Evolutionary conservation across 2,113 vertebrate genomes (phyloP), one percentile per base, ranked within the genome.

Genomic region (Pelusios castaneus): DNA sequence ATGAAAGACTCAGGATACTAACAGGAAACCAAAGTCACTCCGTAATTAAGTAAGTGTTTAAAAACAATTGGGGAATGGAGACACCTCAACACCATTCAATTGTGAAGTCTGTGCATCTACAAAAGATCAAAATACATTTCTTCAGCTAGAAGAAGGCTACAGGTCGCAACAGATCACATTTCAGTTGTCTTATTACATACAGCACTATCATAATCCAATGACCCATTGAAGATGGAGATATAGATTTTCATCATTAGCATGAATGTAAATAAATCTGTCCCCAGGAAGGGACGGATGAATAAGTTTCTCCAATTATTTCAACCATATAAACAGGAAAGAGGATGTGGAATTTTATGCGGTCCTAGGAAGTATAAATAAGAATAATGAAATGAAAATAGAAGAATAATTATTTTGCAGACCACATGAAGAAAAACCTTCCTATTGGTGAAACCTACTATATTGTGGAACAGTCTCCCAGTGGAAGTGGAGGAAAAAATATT

Each of bases 241-340:
- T 80, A 84, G 47, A 87, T 6, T 16, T 86, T 60, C 81, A 90
- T 14, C 43, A 93, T 55, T 5, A 94, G 5, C 17, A 41, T 0
- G 1, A 92, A 79, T 45, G 41, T 56, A 85, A 83, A 83, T 73
- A 87, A 82, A 87, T 1, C 4, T 75, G 55, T 75, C 10, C 75
- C 34, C 45, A 90, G 55, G 86, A 87, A 95, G 52, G 45, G 4
- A 82, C 0, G 45, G 54, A 94, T 24, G 34, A 89, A 52, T 56
- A 43, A 80, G 49, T 3, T 24, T 80, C 77, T 85, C 55, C 70
- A 95, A 60, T 82, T 0, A 93, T 80, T 94, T 90, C 79, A 83
- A 91, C 90, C 67, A 89, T 4, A 94, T 80, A 70, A 87, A 90
- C 8, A 88, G 58, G 85, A 96, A 94, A 96, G 52, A 87, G 82